A percentile compares a stretch with the other conserved stretches of the same genome.
phyloP scores from a whole-genome alignment of 23 tunicate species.

The Diplosoma virens region DNA sequence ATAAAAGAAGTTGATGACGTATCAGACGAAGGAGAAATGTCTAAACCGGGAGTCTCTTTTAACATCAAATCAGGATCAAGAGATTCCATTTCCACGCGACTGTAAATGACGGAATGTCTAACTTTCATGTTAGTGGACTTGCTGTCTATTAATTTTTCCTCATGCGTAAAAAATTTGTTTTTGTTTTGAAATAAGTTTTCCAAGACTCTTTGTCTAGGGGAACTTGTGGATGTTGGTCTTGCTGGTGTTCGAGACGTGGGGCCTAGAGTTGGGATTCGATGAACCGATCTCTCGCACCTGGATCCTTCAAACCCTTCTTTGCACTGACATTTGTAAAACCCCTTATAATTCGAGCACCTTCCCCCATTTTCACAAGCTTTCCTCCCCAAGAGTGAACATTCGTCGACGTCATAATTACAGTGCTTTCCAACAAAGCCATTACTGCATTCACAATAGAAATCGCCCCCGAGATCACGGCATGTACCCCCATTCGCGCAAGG shows the following conservation, averaged over 20 bases:
- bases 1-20: conserved; percentile 35
- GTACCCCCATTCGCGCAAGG: conserved; percentile 87
- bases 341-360: conserved; percentile 48
- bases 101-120: conserved; percentile 36
- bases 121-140: conserved; percentile 34
- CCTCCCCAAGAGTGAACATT: conserved; percentile 35
- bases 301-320: conserved; percentile 57
- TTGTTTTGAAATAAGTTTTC: no score
- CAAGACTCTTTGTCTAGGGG: no score
- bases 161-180: no score
- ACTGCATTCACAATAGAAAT: conserved; percentile 65
- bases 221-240: not conserved
- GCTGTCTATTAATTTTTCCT: no score
- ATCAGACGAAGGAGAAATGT: no score
- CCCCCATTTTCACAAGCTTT: conserved; percentile 68
- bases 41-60: not conserved
- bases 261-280: not conserved
- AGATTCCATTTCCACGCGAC: conserved; percentile 23
- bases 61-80: conserved; percentile 7
- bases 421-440: conserved; percentile 61
- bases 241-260: not conserved
- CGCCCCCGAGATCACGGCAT: conserved; percentile 56
- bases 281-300: conserved; percentile 41
- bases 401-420: conserved; percentile 70
- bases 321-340: conserved; percentile 67